Conservation (phyloP, 2,113 vertebrate species). For the Ciconia boyciana region DNA sequence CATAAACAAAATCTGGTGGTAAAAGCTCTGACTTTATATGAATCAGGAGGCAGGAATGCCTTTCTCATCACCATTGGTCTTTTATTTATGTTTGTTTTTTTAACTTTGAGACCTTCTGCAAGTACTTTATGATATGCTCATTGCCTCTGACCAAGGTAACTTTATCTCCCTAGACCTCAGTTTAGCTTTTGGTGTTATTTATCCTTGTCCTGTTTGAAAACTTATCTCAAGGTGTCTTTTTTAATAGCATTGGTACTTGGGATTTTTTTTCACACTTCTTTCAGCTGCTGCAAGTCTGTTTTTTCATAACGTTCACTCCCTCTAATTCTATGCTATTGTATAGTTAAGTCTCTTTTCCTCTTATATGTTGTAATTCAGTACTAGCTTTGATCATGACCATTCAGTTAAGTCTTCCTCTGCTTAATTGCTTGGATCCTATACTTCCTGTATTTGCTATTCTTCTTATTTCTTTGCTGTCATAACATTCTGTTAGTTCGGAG, state of each 20-base stretch:
- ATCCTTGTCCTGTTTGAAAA: background rate
- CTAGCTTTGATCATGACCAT: constrained; percentile 12
- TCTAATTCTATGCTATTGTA: background rate
- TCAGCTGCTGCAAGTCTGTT: background rate
- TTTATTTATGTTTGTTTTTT: background rate
- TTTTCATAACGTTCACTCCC: background rate
- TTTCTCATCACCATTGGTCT: background rate
- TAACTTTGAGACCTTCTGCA: background rate
- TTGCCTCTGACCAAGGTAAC: background rate
- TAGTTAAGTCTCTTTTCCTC: background rate
- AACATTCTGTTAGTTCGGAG: background rate
- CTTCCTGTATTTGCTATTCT: background rate
- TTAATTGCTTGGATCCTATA: background rate
- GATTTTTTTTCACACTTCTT: background rate
- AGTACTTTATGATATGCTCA: background rate
- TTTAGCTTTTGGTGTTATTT: background rate
- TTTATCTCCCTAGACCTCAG: background rate
- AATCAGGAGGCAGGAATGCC: background rate
- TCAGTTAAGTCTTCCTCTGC: background rate
- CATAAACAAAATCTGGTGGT: background rate
- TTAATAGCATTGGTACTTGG: background rate
- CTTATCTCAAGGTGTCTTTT: background rate
- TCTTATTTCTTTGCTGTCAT: background rate
- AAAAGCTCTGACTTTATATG: background rate
- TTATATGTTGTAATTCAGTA: background rate